Evolutionary conservation across 2,888 invertebrate species (phyloP), one percentile per base, ranked within the genome.

Genomic region (Branchellion lobata): DNA sequence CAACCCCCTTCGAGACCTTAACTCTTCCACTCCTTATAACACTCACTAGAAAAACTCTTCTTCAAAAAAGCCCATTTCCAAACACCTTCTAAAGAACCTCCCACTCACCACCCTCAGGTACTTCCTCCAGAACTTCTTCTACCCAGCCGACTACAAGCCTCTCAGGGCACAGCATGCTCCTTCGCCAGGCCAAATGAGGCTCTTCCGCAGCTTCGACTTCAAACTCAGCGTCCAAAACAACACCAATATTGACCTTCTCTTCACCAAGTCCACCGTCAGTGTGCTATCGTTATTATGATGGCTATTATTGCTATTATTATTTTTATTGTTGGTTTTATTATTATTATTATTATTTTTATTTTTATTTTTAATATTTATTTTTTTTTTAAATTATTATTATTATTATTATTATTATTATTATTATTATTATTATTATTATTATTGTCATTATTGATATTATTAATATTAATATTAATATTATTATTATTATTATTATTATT

Each of bases 121-220:
- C 86, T 92, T 94, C 88, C 89, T 99, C 47, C 97, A 94, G 88
- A 94, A 92, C 88, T 96, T 97, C 88, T 99, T 99, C 89, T 97
- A 94, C 86, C 98, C 87, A 21, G 82, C 85, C 24, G 86, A 87
- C 82, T 89, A 88, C 83, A 86, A 88, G 81, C 84, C 85, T 0
- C 82, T 87, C 82, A 84, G 88, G 85, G 86, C 93, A 0, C 94
- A 94, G 0, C 91, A 92, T 81, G 91, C 92, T 69, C 93, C 94
- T 0, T 91, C 92, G 85, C 93, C 95, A 0, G 96, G 96, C 0
- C 94, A 96, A 84, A 90, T 92, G 85, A 90, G 97, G 82, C 92
- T 92, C 85, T 94, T 93, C 87, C 94, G 94, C 85, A 93, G 93
- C 0, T 96, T 97, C 88, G 96, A 97, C 86, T 92, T 97, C 74